Percentiles rank a stretch among this genome's conserved stretches.
These are phyloP conservation scores for Oryzias dopingdopingensis DNA, from an alignment of 2,797 vertebrate genomes.

Conservation along the genomic window DNA sequence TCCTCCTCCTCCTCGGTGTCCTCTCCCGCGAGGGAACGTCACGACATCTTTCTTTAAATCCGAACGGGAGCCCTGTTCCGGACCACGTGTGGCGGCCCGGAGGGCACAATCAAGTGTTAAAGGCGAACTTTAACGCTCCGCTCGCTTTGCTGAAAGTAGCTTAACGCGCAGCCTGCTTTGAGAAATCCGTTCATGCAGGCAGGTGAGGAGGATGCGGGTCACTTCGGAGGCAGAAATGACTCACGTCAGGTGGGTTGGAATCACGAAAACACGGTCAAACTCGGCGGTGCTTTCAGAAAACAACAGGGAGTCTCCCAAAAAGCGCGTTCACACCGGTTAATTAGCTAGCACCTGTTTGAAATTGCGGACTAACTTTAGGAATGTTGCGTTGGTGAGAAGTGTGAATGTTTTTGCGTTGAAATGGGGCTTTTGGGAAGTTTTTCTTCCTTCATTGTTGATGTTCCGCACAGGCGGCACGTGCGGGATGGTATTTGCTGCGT, in stretches of 20 bases:
- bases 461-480: slow-evolving; percentile 38
- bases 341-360: too few species aligned
- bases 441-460: slow-evolving; percentile 31
- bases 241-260: too few species aligned
- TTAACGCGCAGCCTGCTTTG: slow-evolving; percentile 38
- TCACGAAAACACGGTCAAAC: too few species aligned
- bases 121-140: neutral
- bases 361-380: neutral
- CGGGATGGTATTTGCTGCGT: slow-evolving; percentile 15
- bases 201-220: slow-evolving; percentile 46
- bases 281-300: too few species aligned
- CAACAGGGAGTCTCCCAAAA: too few species aligned
- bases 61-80: slow-evolving; percentile 23
- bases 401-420: neutral
- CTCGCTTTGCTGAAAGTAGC: slow-evolving; percentile 6
- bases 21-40: slow-evolving; percentile 51
- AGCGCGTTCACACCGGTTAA: too few species aligned
- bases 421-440: slow-evolving; percentile 14
- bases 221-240: slow-evolving; percentile 32
- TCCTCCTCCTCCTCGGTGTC: slow-evolving; percentile 20
- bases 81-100: slow-evolving; percentile 48
- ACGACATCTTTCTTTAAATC: slow-evolving; percentile 56
- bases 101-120: neutral
- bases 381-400: neutral
- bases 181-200: slow-evolving; percentile 43